These are phyloP conservation scores for Blera fallax DNA, from an alignment of 2,888 invertebrate species.

Conservation along the genomic window DNA sequence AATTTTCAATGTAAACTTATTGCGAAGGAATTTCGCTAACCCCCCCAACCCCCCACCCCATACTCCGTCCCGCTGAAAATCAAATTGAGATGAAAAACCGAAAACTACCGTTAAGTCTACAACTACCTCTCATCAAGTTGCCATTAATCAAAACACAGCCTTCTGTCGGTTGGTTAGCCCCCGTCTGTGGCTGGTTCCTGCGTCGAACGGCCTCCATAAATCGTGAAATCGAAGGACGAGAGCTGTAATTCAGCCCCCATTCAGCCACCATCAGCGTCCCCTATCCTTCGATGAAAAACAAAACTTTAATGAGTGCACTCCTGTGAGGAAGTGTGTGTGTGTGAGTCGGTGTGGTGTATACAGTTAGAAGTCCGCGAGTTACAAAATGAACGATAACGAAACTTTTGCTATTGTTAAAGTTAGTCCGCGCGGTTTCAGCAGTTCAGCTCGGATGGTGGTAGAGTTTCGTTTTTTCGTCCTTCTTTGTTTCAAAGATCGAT, in stretches of 20 bases:
- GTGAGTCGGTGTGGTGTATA: too few relatives aligned
- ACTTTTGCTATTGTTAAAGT: conserved; percentile 66
- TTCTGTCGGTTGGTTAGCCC: conserved; percentile 8
- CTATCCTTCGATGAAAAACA: conserved; percentile 6
- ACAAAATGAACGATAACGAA: conserved; percentile 65
- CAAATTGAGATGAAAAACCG: conserved; percentile 63
- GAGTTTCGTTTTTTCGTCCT: conserved; percentile 11
- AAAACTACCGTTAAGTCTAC: conserved; percentile 66
- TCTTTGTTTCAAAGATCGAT: conserved; percentile 61
- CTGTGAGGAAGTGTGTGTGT: neutral
- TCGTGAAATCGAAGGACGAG: conserved; percentile 49
- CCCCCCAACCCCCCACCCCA: neutral
- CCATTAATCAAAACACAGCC: conserved; percentile 63
- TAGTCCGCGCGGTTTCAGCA: conserved; percentile 38
- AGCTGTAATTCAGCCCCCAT: conserved; percentile 9
- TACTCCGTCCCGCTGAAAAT: conserved; percentile 4
- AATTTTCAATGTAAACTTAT: conserved; percentile 69
- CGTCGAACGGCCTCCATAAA: conserved; percentile 65
- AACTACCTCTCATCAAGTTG: conserved; percentile 67
- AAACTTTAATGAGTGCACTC: conserved; percentile 67
- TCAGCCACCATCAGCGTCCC: neutral
- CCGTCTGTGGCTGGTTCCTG: neutral
- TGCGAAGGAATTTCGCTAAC: conserved; percentile 28
- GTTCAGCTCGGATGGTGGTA: conserved; percentile 7
- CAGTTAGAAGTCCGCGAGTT: conserved; percentile 36